Evolutionary conservation across 2,113 vertebrate species (phyloP).

Genomic region (Corythornis vintsioides): DNA sequence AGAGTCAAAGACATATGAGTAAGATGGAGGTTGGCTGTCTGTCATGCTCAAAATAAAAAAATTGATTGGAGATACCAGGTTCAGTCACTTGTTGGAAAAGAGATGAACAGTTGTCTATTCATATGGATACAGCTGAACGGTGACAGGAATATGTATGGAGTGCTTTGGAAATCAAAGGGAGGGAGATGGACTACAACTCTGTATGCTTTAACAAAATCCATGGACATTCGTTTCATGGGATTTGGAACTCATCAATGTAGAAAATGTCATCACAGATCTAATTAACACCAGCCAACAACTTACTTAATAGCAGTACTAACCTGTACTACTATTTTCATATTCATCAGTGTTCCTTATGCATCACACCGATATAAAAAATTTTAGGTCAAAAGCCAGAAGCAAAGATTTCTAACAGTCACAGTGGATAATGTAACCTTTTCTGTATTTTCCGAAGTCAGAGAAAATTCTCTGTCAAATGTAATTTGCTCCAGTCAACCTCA

Average conservation of each 20-base stretch:
- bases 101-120: not conserved
- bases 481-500: conserved; percentile 33
- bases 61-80: not conserved
- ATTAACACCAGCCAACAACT: conserved; percentile 5
- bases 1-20: not conserved
- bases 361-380: conserved; percentile 11
- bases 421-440: conserved; percentile 23
- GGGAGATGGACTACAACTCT: not conserved
- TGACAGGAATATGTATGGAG: not conserved
- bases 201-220: not conserved
- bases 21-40: not conserved
- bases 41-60: not conserved
- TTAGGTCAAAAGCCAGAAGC: conserved; percentile 27
- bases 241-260: not conserved
- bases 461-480: conserved; percentile 20
- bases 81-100: not conserved
- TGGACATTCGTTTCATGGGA: not conserved
- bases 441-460: conserved; percentile 31
- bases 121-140: not conserved
- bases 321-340: conserved; percentile 40
- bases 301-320: not conserved
- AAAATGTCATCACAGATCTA: conserved; percentile 19
- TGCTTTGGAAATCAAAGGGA: not conserved
- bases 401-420: conserved; percentile 38
- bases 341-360: conserved; percentile 2